Base-by-base conservation (phyloP, 2,797 vertebrate species). In the Lagodon rhomboides region DNA sequence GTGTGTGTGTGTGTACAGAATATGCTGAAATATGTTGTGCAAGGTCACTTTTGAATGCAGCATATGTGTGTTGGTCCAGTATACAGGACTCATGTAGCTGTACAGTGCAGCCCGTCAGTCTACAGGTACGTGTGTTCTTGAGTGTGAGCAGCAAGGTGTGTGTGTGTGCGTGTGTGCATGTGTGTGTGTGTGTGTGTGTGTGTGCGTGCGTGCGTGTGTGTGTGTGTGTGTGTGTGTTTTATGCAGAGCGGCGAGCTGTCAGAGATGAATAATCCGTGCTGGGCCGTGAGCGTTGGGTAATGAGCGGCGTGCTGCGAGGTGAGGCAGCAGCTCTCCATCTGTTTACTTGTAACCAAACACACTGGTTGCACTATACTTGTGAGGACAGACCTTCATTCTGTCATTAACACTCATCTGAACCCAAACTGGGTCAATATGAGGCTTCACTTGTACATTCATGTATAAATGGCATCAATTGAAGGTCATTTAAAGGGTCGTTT, bases 231-330 rank as follows among this genome's bases (percentile, higher is more conserved):
- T 85, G 54, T 83, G 53, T 77, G 75, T 85, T 83, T 90, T 89
- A 92, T 93, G 93, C 90, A 92, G 82, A 90, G 91, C 74, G 81
- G 77, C 75, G 74, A 89, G 89, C 93, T 95, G 94, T 95, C 94
- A 94, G 85, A 90, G 81, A 95, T 94, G 94, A 95, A 92, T 94
- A 95, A 95, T 95, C 87, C 77, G 88, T 91, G 90, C 85, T 83
- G 91, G 91, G 93, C 94, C 92, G 89, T 93, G 92, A 93, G 92
- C 93, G 91, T 95, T 93, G 92, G 93, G 91, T 94, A 94, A 95
- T 95, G 94, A 95, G 94, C 82, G 79, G 80, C 94, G 73, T 87
- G 90, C 94, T 94, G 94, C 82, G 94, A 95, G 92, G 85, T 91
- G 91, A 93, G 77, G 77, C 87, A 76, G 22, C 53, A 90, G 88